Evolutionary conservation across 1,140 invertebrate genomes (phyloP), one percentile per base, ranked within the genome.

Genomic region (Euura saliciscinereae): DNA sequence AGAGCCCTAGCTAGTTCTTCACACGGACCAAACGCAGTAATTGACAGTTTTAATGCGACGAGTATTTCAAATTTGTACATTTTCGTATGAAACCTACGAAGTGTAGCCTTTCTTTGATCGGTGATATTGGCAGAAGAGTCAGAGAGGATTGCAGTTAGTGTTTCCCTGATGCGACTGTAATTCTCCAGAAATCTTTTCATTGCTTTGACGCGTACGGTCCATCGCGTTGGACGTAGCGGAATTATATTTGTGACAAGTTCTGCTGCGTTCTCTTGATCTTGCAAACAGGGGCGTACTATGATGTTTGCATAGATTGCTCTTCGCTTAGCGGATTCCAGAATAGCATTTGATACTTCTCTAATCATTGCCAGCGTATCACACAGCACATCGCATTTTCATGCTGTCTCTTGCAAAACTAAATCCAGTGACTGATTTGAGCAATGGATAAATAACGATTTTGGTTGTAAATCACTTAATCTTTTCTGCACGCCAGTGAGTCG

Each of bases 371-470:
- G 46, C 46, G 6, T 51, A 7, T 11, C 46, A 11, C 46, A 51
- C 6, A 51, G 46, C 11, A n/a, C 46, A 7, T 51, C 46, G 6
- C 11, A 51, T 7, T 6, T 51, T 51, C 11, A 7, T 51, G 46
- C 46, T 7, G 11, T 51, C 43, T 67, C 71, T 74, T 74, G 65
- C 4, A 68, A 71, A 0, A 59, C 74, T 6, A 73, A 51, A 45
- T 65, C 70, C 8, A 70, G 66, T 44, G 13, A 65, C 13, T 73
- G 73, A 10, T 70, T 71, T 10, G 65, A 44, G 42, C 73, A 74
- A 66, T 74, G 73, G 6, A 74, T 66, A 66, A 68, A 74, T 59
- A 69, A 42, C 6, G 73, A 70, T 65, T 73, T 66, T 43, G 43
- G 65, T 69, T 74, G 43, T 2, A 73, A 28, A 7, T 73, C 43